Evolutionary conservation across 2,888 invertebrate species (phyloP), one percentile per base, ranked within the genome.

Genomic region (Doris montereyensis): DNA sequence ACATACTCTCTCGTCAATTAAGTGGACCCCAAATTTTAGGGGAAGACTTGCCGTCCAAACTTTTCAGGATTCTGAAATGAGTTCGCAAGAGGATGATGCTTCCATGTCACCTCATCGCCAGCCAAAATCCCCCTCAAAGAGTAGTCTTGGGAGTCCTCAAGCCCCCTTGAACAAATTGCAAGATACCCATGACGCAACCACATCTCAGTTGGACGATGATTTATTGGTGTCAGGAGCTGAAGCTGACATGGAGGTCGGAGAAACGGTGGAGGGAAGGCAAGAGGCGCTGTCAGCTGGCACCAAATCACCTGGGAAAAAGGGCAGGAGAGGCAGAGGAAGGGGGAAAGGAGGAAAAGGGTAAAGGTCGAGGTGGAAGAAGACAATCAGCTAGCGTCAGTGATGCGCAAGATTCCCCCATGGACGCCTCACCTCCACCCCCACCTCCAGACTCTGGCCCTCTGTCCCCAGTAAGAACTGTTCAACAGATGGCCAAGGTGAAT

Each of bases 41-140:
- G n/a, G 62, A 8, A 34, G 57, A 65, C 17, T 26, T 35, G 4
- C 73, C 78, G 13, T 21, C 73, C 10, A 65, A 52, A 17, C 5
- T 70, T n/a, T 70, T 5, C 70, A 70, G 13, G 76, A 76, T 13
- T 71, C 71, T 32, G 75, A 75, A 65, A 24, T 76, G 5, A 62
- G 62, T 24, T 21, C 71, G 4, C 35, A 28, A 5, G 57, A 28
- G 24, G 75, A 75, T 28, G 79, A 75, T 17, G 58, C 58, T 1
- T 5, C 17, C 52, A 41, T 5, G 52, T 41, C 52, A 10, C 52
- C 52, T 41, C 52, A 5, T 41, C 52, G 17, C 5, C 52, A 41
- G 52, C 5, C 17, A n/a, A n/a, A n/a, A n/a, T n/a, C n/a, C n/a
- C n/a, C n/a, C n/a, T n/a, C n/a, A n/a, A n/a, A n/a, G n/a, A n/a